Conservation (phyloP, 2,888 invertebrate genomes). For the Dicranocentrus wangi region DNA sequence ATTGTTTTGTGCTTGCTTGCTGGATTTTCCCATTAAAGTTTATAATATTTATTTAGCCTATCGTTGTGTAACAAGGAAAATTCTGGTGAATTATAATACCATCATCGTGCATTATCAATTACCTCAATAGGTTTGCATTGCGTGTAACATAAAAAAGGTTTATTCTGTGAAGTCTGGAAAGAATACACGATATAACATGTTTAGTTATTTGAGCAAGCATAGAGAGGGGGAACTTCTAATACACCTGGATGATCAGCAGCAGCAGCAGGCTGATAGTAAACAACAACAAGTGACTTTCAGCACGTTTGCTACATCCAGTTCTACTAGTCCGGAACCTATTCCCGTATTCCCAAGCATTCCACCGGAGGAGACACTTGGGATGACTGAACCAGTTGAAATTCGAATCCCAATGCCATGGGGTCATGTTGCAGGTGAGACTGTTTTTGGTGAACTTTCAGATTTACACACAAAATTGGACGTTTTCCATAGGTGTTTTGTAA, state of each 20-base stretch:
- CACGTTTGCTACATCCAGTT: too few relatives aligned
- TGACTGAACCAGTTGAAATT: conserved; percentile 48
- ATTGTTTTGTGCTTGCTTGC: too few relatives aligned
- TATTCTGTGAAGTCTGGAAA: too few relatives aligned
- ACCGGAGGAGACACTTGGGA: conserved; percentile 30
- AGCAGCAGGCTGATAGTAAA: background rate
- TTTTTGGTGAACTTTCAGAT: background rate
- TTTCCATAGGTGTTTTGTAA: background rate
- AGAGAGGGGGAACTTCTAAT: conserved; percentile 22
- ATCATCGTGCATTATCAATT: too few relatives aligned
- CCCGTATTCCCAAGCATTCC: conserved; percentile 25
- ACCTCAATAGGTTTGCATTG: too few relatives aligned
- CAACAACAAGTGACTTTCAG: background rate
- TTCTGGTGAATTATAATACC: too few relatives aligned
- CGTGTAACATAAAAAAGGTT: too few relatives aligned
- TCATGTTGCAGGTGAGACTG: conserved; percentile 64
- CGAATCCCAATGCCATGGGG: conserved; percentile 70
- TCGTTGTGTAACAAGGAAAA: too few relatives aligned
- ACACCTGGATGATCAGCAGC: background rate
- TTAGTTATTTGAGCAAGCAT: conserved; percentile 30
- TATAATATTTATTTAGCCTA: too few relatives aligned
- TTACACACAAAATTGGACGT: background rate
- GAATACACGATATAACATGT: conserved; percentile 19
- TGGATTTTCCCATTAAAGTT: too few relatives aligned
- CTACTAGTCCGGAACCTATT: too few relatives aligned